phyloP scores from a whole-genome alignment of 1,140 invertebrate genomes.

The Hormaphis cornu region DNA sequence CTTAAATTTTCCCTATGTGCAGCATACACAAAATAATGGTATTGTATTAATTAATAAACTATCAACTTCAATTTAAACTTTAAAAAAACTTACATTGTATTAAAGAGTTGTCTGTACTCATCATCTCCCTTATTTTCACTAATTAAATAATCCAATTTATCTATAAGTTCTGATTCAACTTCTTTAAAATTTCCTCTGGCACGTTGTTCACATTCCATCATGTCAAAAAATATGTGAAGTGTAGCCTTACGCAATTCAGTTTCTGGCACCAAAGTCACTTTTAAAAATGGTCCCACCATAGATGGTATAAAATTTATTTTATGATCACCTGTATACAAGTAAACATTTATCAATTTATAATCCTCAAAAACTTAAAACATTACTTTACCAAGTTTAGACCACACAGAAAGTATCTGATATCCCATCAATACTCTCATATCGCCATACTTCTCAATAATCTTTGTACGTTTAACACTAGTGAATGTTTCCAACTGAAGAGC shows the following conservation, averaged over 20 bases:
- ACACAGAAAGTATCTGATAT: constrained; percentile 87
- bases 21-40: constrained; percentile 1
- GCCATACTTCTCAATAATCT: constrained; percentile 70
- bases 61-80: background rate
- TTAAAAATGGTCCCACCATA: constrained; percentile 87
- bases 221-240: constrained; percentile 89
- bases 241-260: constrained; percentile 79
- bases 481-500: constrained; percentile 78
- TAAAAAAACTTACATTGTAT: constrained; percentile 74
- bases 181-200: constrained; percentile 73
- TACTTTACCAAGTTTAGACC: constrained; percentile 71
- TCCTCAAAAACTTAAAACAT: background rate
- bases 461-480: constrained; percentile 64
- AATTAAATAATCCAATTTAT: constrained; percentile 84
- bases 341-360: background rate
- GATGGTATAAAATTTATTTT: constrained; percentile 85
- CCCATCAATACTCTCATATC: constrained; percentile 90
- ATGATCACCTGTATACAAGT: constrained; percentile 50
- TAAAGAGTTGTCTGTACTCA: constrained; percentile 81
- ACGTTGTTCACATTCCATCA: constrained; percentile 89
- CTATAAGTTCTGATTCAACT: constrained; percentile 80
- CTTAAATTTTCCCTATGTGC: constrained; percentile 74
- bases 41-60: background rate
- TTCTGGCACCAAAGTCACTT: constrained; percentile 87
- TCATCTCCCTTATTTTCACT: constrained; percentile 89